Percentiles rank a stretch among this genome's conserved stretches.
These are phyloP conservation scores for Thecophora atra DNA, from an alignment of 2,888 invertebrate species.

Conservation along the genomic window DNA sequence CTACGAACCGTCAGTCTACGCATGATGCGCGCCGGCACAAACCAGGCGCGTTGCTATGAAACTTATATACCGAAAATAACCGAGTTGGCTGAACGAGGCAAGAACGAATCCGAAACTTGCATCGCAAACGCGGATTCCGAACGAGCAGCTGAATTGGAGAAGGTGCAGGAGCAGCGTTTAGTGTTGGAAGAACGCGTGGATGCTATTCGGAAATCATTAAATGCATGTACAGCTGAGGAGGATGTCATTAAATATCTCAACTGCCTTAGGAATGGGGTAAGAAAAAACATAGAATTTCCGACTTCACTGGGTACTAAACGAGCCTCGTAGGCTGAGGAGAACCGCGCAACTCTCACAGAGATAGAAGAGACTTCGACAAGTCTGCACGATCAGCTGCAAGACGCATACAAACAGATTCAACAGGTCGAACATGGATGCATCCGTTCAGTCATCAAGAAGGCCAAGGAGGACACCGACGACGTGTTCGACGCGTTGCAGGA, in stretches of 20 bases:
- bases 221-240: slow-evolving; percentile 32
- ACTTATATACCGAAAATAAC: slow-evolving; percentile 45
- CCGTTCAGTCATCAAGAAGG: slow-evolving; percentile 39
- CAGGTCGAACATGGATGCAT: slow-evolving; percentile 40
- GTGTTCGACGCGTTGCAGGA: slow-evolving; percentile 41
- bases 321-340: slow-evolving; percentile 35
- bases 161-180: slow-evolving; percentile 38
- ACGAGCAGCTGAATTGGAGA: slow-evolving; percentile 36
- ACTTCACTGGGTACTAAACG: neutral
- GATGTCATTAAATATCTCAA: slow-evolving; percentile 44
- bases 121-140: slow-evolving; percentile 35
- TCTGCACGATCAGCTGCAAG: slow-evolving; percentile 6
- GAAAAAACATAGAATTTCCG: slow-evolving; percentile 3
- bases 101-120: slow-evolving; percentile 41
- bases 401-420: slow-evolving; percentile 37
- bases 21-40: slow-evolving; percentile 41
- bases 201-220: slow-evolving; percentile 40
- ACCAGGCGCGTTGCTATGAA: slow-evolving; percentile 43
- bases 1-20: slow-evolving; percentile 38
- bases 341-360: slow-evolving; percentile 31
- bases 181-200: slow-evolving; percentile 36
- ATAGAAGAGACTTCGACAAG: slow-evolving; percentile 10
- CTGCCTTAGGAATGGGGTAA: slow-evolving; percentile 44
- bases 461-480: slow-evolving; percentile 42
- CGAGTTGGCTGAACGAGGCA: slow-evolving; percentile 40